Conservation (phyloP, 2,113 vertebrate species). For the Ondatra zibethicus region DNA sequence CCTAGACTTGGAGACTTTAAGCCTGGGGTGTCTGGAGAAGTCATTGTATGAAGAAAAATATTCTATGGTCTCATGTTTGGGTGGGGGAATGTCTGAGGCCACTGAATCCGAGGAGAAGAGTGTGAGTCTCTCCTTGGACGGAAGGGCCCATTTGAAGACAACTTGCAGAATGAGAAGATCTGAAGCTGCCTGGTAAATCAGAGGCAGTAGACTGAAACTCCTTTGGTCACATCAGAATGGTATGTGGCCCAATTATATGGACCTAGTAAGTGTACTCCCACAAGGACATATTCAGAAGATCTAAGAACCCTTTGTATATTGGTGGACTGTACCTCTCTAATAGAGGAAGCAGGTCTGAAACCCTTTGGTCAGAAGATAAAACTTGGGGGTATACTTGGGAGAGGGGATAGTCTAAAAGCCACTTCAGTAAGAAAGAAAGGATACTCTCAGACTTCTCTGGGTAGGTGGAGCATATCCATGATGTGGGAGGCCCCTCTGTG, state of each 20-base stretch:
- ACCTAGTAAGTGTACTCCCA: neutral
- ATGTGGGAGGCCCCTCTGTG: no score
- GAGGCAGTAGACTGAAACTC: neutral
- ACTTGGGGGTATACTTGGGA: neutral
- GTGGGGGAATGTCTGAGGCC: neutral
- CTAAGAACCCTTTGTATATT: neutral
- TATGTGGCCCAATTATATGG: neutral
- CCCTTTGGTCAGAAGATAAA: neutral
- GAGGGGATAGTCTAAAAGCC: neutral
- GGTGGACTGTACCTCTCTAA: neutral
- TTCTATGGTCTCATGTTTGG: neutral
- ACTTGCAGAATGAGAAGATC: neutral
- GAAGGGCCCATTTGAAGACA: neutral
- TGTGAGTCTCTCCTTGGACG: neutral
- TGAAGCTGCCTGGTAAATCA: neutral
- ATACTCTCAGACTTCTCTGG: neutral
- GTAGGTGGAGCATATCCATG: neutral
- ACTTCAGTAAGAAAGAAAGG: neutral
- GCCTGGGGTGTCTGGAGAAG: neutral
- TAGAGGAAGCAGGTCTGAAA: neutral
- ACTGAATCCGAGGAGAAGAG: neutral
- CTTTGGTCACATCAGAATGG: neutral
- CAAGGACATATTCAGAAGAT: no score
- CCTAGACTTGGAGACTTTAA: neutral
- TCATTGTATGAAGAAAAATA: no score